These are phyloP conservation scores for Peromyscus polionotus DNA, from an alignment of 2,113 vertebrate genomes.

Conservation along the genomic window DNA sequence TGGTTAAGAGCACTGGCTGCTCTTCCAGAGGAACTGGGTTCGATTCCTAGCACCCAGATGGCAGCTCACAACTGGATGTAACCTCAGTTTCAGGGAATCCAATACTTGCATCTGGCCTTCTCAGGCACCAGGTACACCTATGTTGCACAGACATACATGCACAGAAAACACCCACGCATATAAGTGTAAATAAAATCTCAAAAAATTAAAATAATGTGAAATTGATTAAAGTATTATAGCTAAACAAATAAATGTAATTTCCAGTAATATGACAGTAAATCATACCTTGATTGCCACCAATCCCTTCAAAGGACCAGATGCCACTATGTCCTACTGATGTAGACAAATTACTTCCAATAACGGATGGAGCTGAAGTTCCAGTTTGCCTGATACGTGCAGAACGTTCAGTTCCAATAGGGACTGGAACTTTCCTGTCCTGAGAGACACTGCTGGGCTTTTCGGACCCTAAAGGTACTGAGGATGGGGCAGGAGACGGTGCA, in stretches of 20 bases:
- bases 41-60: background rate
- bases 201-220: constrained; percentile 21
- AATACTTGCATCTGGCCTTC: background rate
- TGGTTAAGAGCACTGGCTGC: background rate
- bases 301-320: constrained; percentile 99
- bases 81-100: background rate
- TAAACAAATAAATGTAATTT: background rate
- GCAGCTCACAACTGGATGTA: background rate
- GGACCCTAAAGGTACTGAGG: constrained; percentile 94
- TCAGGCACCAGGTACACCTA: background rate
- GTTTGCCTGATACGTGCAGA: constrained; percentile 98
- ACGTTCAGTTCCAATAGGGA: constrained; percentile 97
- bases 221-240: background rate
- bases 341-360: constrained; percentile 96
- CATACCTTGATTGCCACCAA: constrained; percentile 96
- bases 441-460: constrained; percentile 93
- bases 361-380: constrained; percentile 95
- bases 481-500: constrained; percentile 94
- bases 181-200: background rate
- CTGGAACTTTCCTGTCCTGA: constrained; percentile 99
- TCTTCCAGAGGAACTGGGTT: background rate
- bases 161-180: background rate
- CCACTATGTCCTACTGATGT: constrained; percentile 98
- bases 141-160: background rate
- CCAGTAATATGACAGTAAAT: background rate